Evolutionary conservation across 2,888 invertebrate species (phyloP), one percentile per base, ranked within the genome.

Genomic region (Dyspetes luteomarginatus): DNA sequence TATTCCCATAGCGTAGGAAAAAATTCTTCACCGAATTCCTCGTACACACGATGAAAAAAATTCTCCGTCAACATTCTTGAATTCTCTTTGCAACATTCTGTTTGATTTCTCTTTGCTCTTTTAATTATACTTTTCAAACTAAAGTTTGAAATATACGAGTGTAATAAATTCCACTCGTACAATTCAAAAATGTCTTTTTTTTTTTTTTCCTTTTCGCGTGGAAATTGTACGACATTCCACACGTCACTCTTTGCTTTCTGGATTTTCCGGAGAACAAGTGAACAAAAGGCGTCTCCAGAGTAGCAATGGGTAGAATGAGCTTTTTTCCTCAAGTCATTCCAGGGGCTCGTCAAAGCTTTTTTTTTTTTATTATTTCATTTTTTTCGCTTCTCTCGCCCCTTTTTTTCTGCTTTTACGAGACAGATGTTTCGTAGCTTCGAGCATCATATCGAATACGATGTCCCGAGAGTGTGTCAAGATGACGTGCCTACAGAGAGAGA

Each of bases 351-450:
- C 9, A 17, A 68, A 68, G 50, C 24, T 77, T 65, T 64, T 9
- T 19, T 45, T 52, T 1, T 45, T 17, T 28, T 58, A 45, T 60
- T 24, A 48, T 62, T 9, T 58, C 15, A 58, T 65, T 76, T 76
- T 72, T 26, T 28, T 68, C 60, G 1, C 56, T 45, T 48, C 68
- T 64, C 19, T 15, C 7, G 9, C 48, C 0, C 36, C 0, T 9
- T 28, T 48, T 36, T 28, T 22, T 22, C 15, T 52, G 52, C 50
- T 67, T 55, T 65, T 68, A 48, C 56, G 17, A 45, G 55, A 65
- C 80, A 80, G 76, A 80, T 76, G 80, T 67, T 73, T 17, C 76
- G 68, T 48, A 17, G 67, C 80, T 75, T 67, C 19, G 55, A 15
- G 60, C 48, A 65, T 58, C 56, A 75, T 71, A 72, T 75, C 71